A percentile compares a stretch with the other conserved stretches of the same genome.
These are phyloP conservation scores for Theristus sp. DNA, from an alignment of 2,888 invertebrate species.

Conservation along the genomic window DNA sequence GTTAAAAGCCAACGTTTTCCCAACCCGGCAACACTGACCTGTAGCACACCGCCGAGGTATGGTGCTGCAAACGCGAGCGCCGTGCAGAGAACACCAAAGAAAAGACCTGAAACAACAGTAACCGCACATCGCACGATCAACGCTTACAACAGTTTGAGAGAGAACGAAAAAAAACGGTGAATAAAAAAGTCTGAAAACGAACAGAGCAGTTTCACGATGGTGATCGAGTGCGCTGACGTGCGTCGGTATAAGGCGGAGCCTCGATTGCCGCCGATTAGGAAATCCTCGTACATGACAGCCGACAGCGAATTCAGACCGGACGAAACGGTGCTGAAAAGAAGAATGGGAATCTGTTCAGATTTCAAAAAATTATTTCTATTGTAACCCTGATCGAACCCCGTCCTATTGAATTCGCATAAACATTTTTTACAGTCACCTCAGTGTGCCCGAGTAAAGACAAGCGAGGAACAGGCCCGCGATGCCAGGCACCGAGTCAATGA, in stretches of 20 bases:
- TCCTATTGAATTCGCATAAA: background rate
- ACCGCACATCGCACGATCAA: background rate
- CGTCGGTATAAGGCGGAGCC: background rate
- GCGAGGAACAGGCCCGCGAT: conserved; percentile 8
- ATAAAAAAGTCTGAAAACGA: too few relatives aligned
- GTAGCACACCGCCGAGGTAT: conserved; percentile 4
- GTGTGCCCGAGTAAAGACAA: conserved; percentile 8
- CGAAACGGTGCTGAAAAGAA: conserved; percentile 8
- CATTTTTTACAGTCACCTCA: too few relatives aligned
- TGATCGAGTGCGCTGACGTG: background rate
- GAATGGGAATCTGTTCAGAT: too few relatives aligned
- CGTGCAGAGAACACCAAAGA: conserved; percentile 3
- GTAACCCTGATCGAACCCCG: background rate
- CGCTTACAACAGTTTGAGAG: background rate
- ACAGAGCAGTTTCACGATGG: background rate
- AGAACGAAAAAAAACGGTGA: background rate
- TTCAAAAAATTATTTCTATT: too few relatives aligned
- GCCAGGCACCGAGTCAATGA: conserved; percentile 3
- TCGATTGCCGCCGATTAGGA: background rate
- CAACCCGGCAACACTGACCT: too few relatives aligned
- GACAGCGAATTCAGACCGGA: conserved; percentile 8
- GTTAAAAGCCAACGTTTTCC: too few relatives aligned
- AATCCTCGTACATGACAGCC: conserved; percentile 10
- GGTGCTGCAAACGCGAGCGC: conserved; percentile 1
- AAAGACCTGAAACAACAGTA: background rate